A percentile compares a stretch with the other conserved stretches of the same genome.
phyloP scores from a whole-genome alignment of 2,113 vertebrate species.

The Onychostruthus taczanowskii region DNA sequence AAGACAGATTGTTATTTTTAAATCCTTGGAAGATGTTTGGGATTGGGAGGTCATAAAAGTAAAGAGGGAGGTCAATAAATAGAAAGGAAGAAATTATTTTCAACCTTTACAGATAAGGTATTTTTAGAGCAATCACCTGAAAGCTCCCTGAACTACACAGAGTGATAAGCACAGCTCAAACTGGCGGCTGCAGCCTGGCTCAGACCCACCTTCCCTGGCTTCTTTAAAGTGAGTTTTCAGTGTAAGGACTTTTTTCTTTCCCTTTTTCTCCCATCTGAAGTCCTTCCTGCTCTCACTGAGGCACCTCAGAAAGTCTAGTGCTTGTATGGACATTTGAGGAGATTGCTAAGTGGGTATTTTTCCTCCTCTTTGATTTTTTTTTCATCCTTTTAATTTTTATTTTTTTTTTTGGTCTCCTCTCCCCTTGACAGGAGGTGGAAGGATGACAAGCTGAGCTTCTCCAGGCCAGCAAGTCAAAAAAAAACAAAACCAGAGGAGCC shows the following conservation, averaged over 20 bases:
- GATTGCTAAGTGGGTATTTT: background rate
- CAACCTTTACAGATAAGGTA: slow-evolving; percentile 40
- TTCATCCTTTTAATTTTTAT: background rate
- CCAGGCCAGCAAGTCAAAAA: background rate
- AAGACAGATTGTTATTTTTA: slow-evolving; percentile 6
- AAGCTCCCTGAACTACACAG: background rate
- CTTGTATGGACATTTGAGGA: background rate
- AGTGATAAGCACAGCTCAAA: slow-evolving; percentile 12
- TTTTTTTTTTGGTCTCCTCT: background rate
- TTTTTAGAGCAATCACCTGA: slow-evolving; percentile 63
- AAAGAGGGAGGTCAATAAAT: slow-evolving; percentile 40
- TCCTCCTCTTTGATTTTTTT: background rate
- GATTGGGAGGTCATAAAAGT: background rate
- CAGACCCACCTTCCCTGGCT: background rate
- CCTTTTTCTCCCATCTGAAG: background rate
- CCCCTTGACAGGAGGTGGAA: background rate
- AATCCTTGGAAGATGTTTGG: background rate
- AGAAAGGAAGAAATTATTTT: slow-evolving; percentile 46
- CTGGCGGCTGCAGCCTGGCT: background rate
- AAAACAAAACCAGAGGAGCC: background rate
- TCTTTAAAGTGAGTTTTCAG: background rate
- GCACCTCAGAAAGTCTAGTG: background rate
- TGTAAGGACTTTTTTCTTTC: background rate
- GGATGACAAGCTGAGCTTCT: background rate
- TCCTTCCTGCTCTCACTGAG: background rate